These are phyloP conservation scores for Drosophila tristis DNA, from an alignment of 1,140 invertebrate species.

Conservation along the genomic window DNA sequence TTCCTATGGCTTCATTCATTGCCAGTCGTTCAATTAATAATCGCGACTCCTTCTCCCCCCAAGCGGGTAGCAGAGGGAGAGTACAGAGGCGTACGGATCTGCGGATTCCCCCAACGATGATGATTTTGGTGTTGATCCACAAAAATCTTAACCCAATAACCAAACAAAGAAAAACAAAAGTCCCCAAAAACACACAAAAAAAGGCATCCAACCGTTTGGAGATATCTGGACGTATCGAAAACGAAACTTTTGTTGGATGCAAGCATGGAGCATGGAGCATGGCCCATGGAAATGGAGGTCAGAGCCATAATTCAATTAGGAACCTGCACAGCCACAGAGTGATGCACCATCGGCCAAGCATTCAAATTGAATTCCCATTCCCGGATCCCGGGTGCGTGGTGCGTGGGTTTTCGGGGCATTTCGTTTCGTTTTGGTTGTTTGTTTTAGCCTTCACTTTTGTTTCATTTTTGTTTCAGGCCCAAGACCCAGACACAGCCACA, in stretches of 20 bases:
- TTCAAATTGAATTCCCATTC: slow-evolving; percentile 57
- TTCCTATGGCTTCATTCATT: slow-evolving; percentile 72
- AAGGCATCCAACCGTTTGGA: slow-evolving; percentile 22
- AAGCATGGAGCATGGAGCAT: slow-evolving; percentile 1
- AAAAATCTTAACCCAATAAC: slow-evolving; percentile 7
- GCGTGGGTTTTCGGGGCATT: slow-evolving; percentile 62
- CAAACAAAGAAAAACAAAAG: slow-evolving; percentile 17
- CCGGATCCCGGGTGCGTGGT: slow-evolving; percentile 45
- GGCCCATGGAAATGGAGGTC: slow-evolving; percentile 68
- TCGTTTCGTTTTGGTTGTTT: slow-evolving; percentile 55
- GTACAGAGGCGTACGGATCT: neutral
- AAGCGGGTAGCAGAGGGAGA: too few relatives aligned
- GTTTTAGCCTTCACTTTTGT: slow-evolving; percentile 73
- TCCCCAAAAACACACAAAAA: slow-evolving; percentile 17
- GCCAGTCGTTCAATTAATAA: slow-evolving; percentile 57
- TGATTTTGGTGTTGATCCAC: neutral
- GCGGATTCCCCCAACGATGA: slow-evolving; percentile 24
- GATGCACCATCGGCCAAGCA: slow-evolving; percentile 3
- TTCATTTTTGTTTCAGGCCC: slow-evolving; percentile 20
- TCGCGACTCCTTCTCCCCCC: slow-evolving; percentile 30
- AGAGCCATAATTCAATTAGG: slow-evolving; percentile 79
- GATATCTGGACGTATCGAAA: slow-evolving; percentile 51
- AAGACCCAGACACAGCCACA: slow-evolving; percentile 11
- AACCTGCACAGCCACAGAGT: slow-evolving; percentile 59
- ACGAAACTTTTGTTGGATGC: slow-evolving; percentile 53